Conservation (phyloP, 2,113 vertebrate genomes). For the Mesembrinibis cayennensis region DNA sequence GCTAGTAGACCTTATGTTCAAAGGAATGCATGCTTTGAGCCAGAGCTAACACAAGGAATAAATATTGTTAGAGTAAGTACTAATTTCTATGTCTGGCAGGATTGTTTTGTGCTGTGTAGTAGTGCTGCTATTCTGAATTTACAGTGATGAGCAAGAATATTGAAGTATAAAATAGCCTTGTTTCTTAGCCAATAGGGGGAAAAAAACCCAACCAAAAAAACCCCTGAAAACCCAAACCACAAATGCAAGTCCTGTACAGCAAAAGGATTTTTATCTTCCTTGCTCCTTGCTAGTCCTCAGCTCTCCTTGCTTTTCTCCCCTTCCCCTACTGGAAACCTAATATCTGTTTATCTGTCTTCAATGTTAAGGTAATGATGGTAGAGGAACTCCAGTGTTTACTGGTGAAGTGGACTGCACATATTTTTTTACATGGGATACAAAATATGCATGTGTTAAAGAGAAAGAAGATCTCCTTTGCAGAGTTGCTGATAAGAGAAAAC, state of each 20-base stretch:
- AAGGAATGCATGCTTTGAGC: background rate
- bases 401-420: slow-evolving; percentile 94
- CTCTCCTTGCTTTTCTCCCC: background rate
- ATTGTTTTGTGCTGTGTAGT: background rate
- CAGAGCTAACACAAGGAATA: background rate
- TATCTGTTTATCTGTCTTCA: background rate
- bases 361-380: slow-evolving; percentile 70
- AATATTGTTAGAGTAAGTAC: background rate
- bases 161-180: background rate
- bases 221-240: background rate
- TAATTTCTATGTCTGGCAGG: background rate
- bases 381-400: slow-evolving; percentile 81
- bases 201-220: background rate
- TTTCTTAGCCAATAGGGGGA: background rate
- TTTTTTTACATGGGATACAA: slow-evolving; percentile 92
- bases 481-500: slow-evolving; percentile 77
- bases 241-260: rapidly evolving
- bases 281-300: background rate
- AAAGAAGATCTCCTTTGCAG: slow-evolving; percentile 87
- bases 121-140: background rate
- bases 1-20: background rate
- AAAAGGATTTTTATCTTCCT: background rate
- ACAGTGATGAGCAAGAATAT: background rate
- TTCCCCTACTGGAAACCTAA: background rate
- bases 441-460: slow-evolving; percentile 87